Base-by-base conservation (phyloP, 2,888 invertebrate genomes). In the Theodoxus fluviatilis region DNA sequence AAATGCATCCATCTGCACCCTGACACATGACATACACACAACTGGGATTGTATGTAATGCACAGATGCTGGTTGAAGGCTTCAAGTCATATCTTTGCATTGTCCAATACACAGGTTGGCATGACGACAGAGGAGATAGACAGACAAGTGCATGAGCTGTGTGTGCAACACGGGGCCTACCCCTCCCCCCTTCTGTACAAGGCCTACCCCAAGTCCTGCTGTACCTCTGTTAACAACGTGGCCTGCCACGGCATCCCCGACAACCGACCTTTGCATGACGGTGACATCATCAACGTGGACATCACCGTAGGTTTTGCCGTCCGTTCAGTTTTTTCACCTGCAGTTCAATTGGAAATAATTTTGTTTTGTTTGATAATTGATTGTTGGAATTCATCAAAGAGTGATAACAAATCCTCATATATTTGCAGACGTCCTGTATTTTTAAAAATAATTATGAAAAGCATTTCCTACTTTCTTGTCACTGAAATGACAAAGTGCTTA, bases 201-300 rank as follows among this genome's bases (percentile, higher is more conserved):
- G 91, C 92, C 0, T 96, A 93, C 83, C 95, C 95, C 1, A 96
- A 96, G 83, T 95, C 95, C 72, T 90, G 94, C 2, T 96, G 96
- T 84, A 96, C 96, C 0, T 94, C 95, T 25, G 92, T 96, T 0
- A 96, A 96, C 84, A 94, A 95, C 88, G 93, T 96, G 0, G 93
- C 92, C 28, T 95, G 94, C 77, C 96, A 97, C 89, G 97, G 96
- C 1, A 95, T 98, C 81, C 97, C 97, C 0, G 95, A 96, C 85
- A 89, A 91, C 81, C 90, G 95, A 76, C 73, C 73, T 1, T 87
- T 98, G 59, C 85, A 90, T 75, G 90, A 93, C 88, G 96, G 96
- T 3, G 97, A 98, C 85, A 94, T 95, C 72, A 89, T 97, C 37
- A 96, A 94, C 88, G 91, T 97, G 64, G 97, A 97, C 88, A 90